A percentile compares a stretch with the other conserved stretches of the same genome.
Conservation (phyloP, 2,113 vertebrate genomes). For the Ochotona princeps region DNA sequence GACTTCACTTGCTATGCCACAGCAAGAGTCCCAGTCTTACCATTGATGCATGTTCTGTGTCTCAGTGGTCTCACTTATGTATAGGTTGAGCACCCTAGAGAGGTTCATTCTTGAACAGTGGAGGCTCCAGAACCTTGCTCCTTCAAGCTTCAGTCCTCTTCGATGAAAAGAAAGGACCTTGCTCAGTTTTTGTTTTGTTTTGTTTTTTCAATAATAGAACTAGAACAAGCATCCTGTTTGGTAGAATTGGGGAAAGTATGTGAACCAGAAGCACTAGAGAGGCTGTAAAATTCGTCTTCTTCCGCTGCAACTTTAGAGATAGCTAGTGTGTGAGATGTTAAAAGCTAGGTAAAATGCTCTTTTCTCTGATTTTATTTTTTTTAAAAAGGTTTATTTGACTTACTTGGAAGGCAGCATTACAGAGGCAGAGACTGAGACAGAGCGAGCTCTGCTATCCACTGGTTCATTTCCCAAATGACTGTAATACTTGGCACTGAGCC, state of each 20-base stretch:
- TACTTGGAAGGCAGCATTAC: too few species aligned
- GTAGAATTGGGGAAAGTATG: neutral
- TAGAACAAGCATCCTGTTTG: neutral
- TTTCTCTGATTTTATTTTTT: neutral
- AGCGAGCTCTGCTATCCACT: too few species aligned
- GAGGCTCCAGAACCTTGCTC: neutral
- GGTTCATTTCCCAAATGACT: too few species aligned
- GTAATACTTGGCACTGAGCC: too few species aligned
- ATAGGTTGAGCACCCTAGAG: neutral
- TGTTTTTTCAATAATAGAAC: slow-evolving; percentile 33
- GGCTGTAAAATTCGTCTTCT: neutral
- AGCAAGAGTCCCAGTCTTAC: neutral
- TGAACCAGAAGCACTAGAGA: neutral
- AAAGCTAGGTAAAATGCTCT: neutral
- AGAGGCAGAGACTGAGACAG: too few species aligned
- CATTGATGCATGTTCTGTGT: neutral
- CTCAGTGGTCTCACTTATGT: neutral
- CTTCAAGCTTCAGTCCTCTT: slow-evolving; percentile 13
- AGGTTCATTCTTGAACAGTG: neutral
- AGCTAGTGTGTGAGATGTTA: neutral
- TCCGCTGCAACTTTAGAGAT: neutral
- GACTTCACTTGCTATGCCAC: too few species aligned
- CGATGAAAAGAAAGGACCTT: neutral
- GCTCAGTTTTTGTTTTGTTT: neutral
- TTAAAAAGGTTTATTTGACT: neutral